Evolutionary conservation across 2,113 vertebrate genomes (phyloP), one percentile per base, ranked within the genome.

Genomic region (Scomber japonicus): DNA sequence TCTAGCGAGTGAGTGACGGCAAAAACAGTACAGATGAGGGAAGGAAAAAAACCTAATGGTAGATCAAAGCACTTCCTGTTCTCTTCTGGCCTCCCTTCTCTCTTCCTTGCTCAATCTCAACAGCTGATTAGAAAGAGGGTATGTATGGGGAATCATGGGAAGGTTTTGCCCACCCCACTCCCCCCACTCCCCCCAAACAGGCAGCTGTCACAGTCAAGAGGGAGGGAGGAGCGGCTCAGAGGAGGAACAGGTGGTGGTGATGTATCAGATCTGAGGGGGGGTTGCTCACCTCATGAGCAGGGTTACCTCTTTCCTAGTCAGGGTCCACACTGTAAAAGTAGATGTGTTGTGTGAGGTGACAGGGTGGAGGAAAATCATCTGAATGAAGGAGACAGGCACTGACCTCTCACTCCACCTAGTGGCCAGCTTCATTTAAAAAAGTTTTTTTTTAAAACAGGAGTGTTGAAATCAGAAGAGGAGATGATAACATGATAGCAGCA

Each of bases 331-430:
- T 14, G 6, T 15, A 59, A 3, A 62, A 15, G 46, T 16, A 45
- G 35, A 65, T 15, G 51, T 35, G 56, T 6, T 2, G 15, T 60
- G 30, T 46, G 49, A 78, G 50, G 40, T 70, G 75, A 83, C 50
- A 35, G 30, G 15, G 24, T 24, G 31, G 31, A 3, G 31, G 24
- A 40, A 73, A 40, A 5, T n/a, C 71, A 57, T 35, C 16, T 45
- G 30, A 74, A 27, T 67, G 53, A 44, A 71, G 57, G 46, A 69
- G 15, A 24, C 71, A 75, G 83, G 44, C 24, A 64, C 76, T 92
- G 88, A 91, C 84, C 87, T 94, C 89, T 93, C 56, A 84, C 93
- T 86, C 94, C 94, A 90, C 81, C 94, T 94, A 92, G 94, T 93
- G 94, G 94, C 62, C 81, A 80, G 40, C 74, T 2, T 64, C 62